Evolutionary conservation across 2,113 vertebrate genomes (phyloP), one percentile per base, ranked within the genome.

Genomic region (Podarcis muralis): DNA sequence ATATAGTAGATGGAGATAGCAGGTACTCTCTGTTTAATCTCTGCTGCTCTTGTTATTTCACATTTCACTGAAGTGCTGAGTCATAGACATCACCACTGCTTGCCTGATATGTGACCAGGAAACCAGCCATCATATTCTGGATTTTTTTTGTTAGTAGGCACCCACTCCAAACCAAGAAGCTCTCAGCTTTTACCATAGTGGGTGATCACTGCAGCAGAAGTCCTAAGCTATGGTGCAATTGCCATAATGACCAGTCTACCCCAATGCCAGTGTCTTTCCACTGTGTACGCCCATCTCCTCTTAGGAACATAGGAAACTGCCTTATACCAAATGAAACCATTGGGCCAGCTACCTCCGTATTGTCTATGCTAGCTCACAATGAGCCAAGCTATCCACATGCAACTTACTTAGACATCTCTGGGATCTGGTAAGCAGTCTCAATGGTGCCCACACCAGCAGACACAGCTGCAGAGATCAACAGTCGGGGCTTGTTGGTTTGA

Each of bases 391-490:
- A 40, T 37, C 25, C 25, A 57, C 4, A 16, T 59, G 23, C 71
- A 35, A 90, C 91, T 89, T 90, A 94, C 94, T 93, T 81, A 72
- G 95, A 96, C 59, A 92, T 88, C 87, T 96, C 78, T 12, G 95
- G 94, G 86, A 97, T 96, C 88, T 97, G 95, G 90, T 97, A 96
- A 87, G 94, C 96, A 71, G 96, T 95, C 82, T 96, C 92, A 65
- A 95, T 96, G 82, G 93, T 96, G 74, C 89, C 87, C 86, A 91
- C 94, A 43, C 96, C 96, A 84, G 96, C 94, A 3, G 95, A 95
- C 80, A 97, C 95, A 71, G 97, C 97, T 79, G 96, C 96, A 87
- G 97, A 97, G 89, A 97, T 95, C 88, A 98, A 91, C 76, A 97
- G 89, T 81, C 94, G 92, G 65, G 95, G 93, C 82, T 62, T 96